phyloP scores from a whole-genome alignment of 2,888 invertebrate genomes.

The Ochlodes sylvanus region DNA sequence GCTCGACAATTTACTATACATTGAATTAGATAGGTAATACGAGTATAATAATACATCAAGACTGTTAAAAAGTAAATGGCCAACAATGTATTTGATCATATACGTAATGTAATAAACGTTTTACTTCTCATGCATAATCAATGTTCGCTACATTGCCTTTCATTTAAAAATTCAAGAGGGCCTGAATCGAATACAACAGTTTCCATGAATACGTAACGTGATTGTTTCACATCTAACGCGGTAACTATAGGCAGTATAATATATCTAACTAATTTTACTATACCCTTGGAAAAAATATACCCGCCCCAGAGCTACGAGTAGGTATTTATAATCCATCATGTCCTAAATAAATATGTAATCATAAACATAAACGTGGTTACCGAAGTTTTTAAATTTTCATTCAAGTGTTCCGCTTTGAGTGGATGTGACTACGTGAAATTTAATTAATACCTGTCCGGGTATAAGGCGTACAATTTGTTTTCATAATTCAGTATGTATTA shows the following conservation, averaged over 20 bases:
- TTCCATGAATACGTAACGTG: slow-evolving; percentile 23
- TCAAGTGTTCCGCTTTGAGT: slow-evolving; percentile 16
- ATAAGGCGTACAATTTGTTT: slow-evolving; percentile 34
- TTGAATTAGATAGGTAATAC: too few relatives aligned
- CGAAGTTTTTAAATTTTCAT: slow-evolving; percentile 18
- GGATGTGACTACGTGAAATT: slow-evolving; percentile 25
- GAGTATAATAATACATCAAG: too few relatives aligned
- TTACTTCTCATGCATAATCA: slow-evolving; percentile 56
- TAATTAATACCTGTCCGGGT: slow-evolving; percentile 35
- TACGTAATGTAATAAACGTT: not conserved
- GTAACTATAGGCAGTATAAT: not conserved
- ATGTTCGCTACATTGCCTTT: slow-evolving; percentile 49
- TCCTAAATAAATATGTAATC: slow-evolving; percentile 19
- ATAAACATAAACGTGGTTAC: slow-evolving; percentile 1
- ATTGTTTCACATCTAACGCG: slow-evolving; percentile 18
- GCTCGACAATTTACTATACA: too few relatives aligned
- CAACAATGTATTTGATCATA: not conserved
- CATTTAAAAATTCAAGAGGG: slow-evolving; percentile 51
- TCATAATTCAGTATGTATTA: slow-evolving; percentile 42
- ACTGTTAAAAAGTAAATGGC: too few relatives aligned
- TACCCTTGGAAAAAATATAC: not conserved
- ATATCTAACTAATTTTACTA: not conserved
- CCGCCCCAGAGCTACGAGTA: not conserved
- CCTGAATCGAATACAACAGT: slow-evolving; percentile 49
- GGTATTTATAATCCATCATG: slow-evolving; percentile 9